These are phyloP conservation scores for Cardinalis cardinalis DNA, from an alignment of 2,113 vertebrate genomes.

Conservation along the genomic window DNA sequence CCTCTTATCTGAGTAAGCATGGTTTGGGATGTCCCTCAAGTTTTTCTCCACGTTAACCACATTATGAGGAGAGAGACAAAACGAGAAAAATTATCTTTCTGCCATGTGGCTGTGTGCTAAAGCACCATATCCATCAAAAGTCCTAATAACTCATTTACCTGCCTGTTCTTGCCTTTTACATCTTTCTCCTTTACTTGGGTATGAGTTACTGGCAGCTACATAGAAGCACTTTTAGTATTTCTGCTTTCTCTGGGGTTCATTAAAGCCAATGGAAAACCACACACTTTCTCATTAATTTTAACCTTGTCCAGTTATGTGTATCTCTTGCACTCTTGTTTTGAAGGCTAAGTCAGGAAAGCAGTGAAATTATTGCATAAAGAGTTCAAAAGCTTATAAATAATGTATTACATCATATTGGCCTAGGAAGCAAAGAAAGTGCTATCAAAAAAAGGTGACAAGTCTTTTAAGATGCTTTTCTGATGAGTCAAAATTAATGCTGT, in stretches of 20 bases:
- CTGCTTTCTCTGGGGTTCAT: neutral
- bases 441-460: neutral
- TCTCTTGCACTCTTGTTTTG: neutral
- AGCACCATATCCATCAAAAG: neutral
- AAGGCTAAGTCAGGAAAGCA: neutral
- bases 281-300: neutral
- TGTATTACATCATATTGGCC: neutral
- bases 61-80: neutral
- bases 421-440: neutral
- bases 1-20: neutral
- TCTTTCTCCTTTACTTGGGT: neutral
- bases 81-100: neutral
- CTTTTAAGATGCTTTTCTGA: neutral
- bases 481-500: neutral
- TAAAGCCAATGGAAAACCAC: neutral
- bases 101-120: neutral
- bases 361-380: neutral
- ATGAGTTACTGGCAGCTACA: neutral
- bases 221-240: neutral
- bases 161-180: neutral
- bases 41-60: neutral
- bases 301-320: neutral
- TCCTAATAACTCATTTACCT: neutral
- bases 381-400: neutral
- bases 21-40: neutral